Base-by-base conservation (phyloP, 2,888 invertebrate species). In the Fabriciana adippe region DNA sequence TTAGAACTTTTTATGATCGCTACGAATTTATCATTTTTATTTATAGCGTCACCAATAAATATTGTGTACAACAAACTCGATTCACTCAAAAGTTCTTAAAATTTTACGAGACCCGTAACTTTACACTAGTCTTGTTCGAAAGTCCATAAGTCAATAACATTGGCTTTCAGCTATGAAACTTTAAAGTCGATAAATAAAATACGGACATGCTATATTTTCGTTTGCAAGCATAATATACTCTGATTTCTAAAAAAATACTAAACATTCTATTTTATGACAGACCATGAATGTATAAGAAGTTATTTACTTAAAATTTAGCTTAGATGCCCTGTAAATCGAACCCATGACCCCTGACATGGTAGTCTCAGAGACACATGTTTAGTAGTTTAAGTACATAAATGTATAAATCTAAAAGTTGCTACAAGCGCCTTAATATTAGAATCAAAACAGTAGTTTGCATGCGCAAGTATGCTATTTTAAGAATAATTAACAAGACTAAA, bases 61-160 rank as follows among this genome's bases (percentile, higher is more conserved):
- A 57, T 57, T 59, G 47, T 56, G 56, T 59, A 59, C 47, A 47
- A 47, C 21, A 47, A 59, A 59, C 47, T 41, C n/a, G 47, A 59
- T 59, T 59, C 57, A 59, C 57, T 59, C 47, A 59, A 11, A 47
- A 59, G 57, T 47, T 48, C 57, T 59, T 13, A 26, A 59, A 59
- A 59, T 59, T 47, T 59, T 59, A 59, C 57, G 57, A 47, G n/a
- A 47, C 47, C 18, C 1, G 18, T 59, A 59, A 59, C 47, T 59
- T 59, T 48, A 47, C 57, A 59, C 47, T 59, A n/a, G 57, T 18
- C 45, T 57, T 57, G 56, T 26, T n/a, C 57, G 57, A n/a, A 59
- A 47, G 47, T 47, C 57, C 21, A 48, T 59, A 59, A 60, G 60
- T 60, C 50, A 60, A 50, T 60, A 50, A 60, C 48, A 60, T 60